Base-by-base conservation (phyloP, 2,888 invertebrate species). In the Drosophila anomelani region DNA sequence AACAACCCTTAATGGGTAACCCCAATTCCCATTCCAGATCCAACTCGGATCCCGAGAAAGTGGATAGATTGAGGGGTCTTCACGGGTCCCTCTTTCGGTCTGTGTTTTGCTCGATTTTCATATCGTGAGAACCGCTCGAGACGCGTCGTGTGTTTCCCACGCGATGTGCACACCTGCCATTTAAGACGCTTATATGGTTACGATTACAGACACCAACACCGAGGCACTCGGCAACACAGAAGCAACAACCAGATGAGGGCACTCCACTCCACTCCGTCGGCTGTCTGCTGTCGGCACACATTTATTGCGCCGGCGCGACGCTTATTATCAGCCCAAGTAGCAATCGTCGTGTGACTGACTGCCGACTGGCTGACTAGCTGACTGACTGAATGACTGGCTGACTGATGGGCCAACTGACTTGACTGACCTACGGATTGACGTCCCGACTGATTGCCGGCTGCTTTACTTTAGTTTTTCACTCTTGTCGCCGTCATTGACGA, bases 141-240 rank as follows among this genome's bases (percentile, higher is more conserved):
- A 59, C 75, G 71, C 92, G 92, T 92, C 92, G 92, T 92, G 92
- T 92, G 92, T 92, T 92, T 92, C 92, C 92, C 92, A 92, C 92
- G 92, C 92, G 92, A 92, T 91, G 91, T 89, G 92, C 92, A 92
- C 92, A 92, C 92, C 92, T 92, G 92, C 92, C 91, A 85, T 85
- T 85, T 85, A 87, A 87, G 85, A 81, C 85, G 88, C 85, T 85
- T 85, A 85, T 85, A 85, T 87, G 85, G 85, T 81, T 85, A 83
- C 85, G 88, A 87, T 85, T 85, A 85, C 85, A 87, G 15, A 55
- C 61, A 43, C 53, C 60, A 57, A 41, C 53, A 71, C 49, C 60
- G 51, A 15, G 60, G 67, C 38, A 71, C 44, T 57, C 8, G 59
- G 39, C 51, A 72, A 17, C 77, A 29, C 61, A 77, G 39, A 73